phyloP scores from a whole-genome alignment of 2,113 vertebrate genomes.

The Cheilinus undulatus region DNA sequence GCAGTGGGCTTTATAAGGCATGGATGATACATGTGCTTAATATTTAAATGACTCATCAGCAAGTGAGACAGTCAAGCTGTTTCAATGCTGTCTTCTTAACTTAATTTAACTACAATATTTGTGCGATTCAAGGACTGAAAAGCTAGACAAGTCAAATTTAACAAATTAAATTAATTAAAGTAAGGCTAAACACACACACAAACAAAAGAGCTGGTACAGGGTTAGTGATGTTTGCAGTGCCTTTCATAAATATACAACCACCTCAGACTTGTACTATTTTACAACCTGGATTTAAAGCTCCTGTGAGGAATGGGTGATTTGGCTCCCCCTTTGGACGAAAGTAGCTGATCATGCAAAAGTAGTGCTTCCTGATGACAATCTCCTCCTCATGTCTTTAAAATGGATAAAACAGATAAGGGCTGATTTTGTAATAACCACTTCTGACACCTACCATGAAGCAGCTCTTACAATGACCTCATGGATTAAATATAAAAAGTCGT shows the following conservation, averaged over 20 bases:
- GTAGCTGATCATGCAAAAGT: too few species aligned
- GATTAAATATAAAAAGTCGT: too few species aligned
- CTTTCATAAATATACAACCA: not conserved
- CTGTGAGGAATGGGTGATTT: too few species aligned
- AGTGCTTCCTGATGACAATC: too few species aligned
- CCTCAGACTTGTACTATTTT: too few species aligned
- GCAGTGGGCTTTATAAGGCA: constrained; percentile 67
- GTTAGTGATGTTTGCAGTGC: not conserved
- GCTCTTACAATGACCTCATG: too few species aligned
- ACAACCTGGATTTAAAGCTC: too few species aligned
- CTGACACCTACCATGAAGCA: too few species aligned
- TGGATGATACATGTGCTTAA: constrained; percentile 39
- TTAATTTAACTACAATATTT: constrained; percentile 27
- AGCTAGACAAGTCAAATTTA: constrained; percentile 29
- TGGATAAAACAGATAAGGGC: too few species aligned
- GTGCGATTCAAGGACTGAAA: constrained; percentile 33
- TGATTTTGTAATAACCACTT: too few species aligned
- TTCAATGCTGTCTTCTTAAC: constrained; percentile 15
- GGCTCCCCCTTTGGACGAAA: too few species aligned
- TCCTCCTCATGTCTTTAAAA: too few species aligned
- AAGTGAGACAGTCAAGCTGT: constrained; percentile 24
- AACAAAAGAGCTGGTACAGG: constrained; percentile 20
- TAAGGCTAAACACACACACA: constrained; percentile 28
- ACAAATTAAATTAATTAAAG: constrained; percentile 38
- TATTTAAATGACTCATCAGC: constrained; percentile 4